Evolutionary conservation across 1,140 invertebrate genomes (phyloP).

Genomic region (Drosophila sproati): DNA sequence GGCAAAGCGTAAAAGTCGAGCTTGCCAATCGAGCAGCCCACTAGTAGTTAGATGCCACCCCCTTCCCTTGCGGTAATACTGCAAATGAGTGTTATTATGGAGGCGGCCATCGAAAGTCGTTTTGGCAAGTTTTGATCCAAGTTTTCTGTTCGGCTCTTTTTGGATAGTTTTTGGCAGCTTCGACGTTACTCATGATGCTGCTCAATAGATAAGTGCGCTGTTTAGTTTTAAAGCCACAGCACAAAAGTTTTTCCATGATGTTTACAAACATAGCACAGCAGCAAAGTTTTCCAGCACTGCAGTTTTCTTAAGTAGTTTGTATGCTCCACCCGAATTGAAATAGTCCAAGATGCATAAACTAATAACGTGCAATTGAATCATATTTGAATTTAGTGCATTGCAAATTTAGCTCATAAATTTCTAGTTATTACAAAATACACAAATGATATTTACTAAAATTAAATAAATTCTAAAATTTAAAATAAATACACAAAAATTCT

Average conservation of each 20-base stretch:
- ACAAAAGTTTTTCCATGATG: conserved; percentile 59
- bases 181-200: conserved; percentile 53
- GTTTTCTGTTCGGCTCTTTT: conserved; percentile 54
- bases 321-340: conserved; percentile 16
- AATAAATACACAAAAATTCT: background rate
- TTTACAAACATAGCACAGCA: conserved; percentile 31
- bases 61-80: conserved; percentile 50
- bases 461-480: background rate
- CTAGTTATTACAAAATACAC: no score
- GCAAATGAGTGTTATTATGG: conserved; percentile 76
- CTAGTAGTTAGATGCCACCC: conserved; percentile 8
- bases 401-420: no score
- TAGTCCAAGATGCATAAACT: conserved; percentile 10
- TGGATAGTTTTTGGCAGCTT: conserved; percentile 72
- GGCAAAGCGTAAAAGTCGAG: conserved; percentile 77
- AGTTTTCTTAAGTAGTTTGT: conserved; percentile 44
- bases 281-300: conserved; percentile 47
- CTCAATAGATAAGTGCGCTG: conserved; percentile 80
- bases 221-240: conserved; percentile 80
- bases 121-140: conserved; percentile 59
- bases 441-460: no score
- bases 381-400: background rate
- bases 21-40: conserved; percentile 62
- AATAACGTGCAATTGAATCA: conserved; percentile 11
- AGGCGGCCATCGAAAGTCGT: conserved; percentile 53